Base-by-base conservation (phyloP, 2,113 vertebrate genomes). In the Hystrix cristata region DNA sequence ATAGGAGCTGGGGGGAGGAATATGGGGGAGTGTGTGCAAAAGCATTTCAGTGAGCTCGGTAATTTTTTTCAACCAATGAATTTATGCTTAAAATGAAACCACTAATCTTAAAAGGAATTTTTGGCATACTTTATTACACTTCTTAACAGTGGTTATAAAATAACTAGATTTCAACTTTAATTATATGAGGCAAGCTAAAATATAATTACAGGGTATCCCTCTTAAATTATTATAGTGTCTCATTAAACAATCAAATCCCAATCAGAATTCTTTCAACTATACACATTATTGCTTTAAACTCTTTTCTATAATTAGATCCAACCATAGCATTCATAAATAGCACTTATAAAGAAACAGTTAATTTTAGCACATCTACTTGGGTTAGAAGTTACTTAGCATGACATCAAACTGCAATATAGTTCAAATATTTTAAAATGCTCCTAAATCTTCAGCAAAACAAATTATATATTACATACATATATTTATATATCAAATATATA, bases 141-240 rank as follows among this genome's bases (percentile, higher is more conserved):
- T 81, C 89, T 57, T 62, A 69, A 71, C 4, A 78, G 46, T n/a
- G 31, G 9, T n/a, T 79, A 57, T 84, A 67, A 82, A 90, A 71
- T 19, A 95, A 38, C 11, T 80, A 69, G 46, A 78, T 82, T 94
- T 90, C 53, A 90, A 62, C 29, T 29, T 96, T 71, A 94, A 88
- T 80, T 85, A 69, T 72, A 89, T 74, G 55, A 95, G 25, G 12
- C 14, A 10, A 74, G 18, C 60, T 46, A 81, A 25, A 79, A 65
- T 6, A 72, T 95, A 91, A 71, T 90, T 27, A 93, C 4, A 78
- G 65, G 10, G 2, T 76, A 60, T 71, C 23, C 7, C 34, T 64
- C 25, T 90, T 78, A 43, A 81, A 64, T 93, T 76, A 62, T 69
- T 90, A 87, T n/a, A 69, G 12, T 62, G 85, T 62, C 27, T 69